Conservation (phyloP, 2,113 vertebrate genomes). For the Diadophis punctatus region DNA sequence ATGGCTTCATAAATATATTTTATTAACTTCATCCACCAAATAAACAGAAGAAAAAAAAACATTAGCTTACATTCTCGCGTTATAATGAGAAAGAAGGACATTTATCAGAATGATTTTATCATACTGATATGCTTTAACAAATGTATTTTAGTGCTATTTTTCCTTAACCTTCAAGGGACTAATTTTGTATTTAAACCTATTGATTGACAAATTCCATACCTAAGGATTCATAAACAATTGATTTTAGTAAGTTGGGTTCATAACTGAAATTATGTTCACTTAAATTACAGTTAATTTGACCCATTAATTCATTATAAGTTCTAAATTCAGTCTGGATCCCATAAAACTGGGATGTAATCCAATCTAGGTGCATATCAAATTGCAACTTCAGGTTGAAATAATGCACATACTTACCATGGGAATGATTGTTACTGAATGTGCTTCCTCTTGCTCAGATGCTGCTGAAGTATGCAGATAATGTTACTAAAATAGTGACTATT, state of each 20-base stretch:
- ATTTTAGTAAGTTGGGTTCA: neutral
- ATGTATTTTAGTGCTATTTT: neutral
- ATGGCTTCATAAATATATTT: constrained; percentile 5
- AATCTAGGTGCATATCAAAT: neutral
- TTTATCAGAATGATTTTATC: neutral
- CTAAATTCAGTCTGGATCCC: neutral
- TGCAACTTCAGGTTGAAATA: neutral
- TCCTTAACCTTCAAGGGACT: neutral
- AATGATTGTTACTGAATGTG: neutral
- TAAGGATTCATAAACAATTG: neutral
- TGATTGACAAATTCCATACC: neutral
- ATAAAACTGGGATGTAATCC: neutral
- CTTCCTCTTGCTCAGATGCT: neutral
- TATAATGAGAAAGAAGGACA: neutral
- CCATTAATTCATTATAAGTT: neutral
- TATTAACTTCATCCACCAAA: neutral
- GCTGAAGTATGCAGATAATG: neutral
- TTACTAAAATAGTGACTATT: neutral
- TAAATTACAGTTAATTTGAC: neutral
- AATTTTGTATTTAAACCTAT: neutral
- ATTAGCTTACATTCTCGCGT: neutral
- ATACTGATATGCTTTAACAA: neutral
- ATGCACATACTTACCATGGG: neutral
- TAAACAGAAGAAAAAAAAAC: neutral
- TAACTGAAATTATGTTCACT: neutral